These are phyloP conservation scores for Opisthocomus hoazin DNA, from an alignment of 2,113 vertebrate species.

Conservation along the genomic window DNA sequence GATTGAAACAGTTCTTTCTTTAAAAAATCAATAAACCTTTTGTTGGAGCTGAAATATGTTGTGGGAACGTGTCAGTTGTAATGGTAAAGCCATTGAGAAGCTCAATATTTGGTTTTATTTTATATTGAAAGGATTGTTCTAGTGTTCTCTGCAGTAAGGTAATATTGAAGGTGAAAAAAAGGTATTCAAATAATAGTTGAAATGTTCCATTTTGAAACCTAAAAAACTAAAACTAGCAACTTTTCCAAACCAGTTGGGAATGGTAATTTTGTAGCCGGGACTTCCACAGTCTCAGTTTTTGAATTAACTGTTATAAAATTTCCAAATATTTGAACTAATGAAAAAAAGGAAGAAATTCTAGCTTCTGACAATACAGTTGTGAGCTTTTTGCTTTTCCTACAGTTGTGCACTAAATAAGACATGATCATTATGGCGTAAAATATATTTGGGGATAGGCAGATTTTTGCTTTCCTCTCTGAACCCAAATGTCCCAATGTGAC, in stretches of 20 bases:
- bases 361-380: not conserved
- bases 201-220: not conserved
- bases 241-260: not conserved
- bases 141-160: not conserved
- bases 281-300: not conserved
- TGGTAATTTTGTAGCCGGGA: not conserved
- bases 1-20: not conserved
- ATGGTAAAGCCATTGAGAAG: not conserved
- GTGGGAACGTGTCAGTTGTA: not conserved
- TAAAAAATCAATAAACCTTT: not conserved
- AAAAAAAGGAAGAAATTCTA: not conserved
- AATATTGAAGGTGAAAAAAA: not conserved
- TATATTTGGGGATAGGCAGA: not conserved
- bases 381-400: not conserved
- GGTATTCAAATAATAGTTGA: not conserved
- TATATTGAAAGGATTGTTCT: not conserved
- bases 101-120: not conserved
- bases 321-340: not conserved
- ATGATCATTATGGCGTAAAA: not conserved
- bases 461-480: not conserved
- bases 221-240: not conserved
- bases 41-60: not conserved
- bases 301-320: not conserved
- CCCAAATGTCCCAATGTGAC: not conserved
- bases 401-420: not conserved